These are phyloP conservation scores for Lucinisca nassula DNA, from an alignment of 2,888 invertebrate species.

Conservation along the genomic window DNA sequence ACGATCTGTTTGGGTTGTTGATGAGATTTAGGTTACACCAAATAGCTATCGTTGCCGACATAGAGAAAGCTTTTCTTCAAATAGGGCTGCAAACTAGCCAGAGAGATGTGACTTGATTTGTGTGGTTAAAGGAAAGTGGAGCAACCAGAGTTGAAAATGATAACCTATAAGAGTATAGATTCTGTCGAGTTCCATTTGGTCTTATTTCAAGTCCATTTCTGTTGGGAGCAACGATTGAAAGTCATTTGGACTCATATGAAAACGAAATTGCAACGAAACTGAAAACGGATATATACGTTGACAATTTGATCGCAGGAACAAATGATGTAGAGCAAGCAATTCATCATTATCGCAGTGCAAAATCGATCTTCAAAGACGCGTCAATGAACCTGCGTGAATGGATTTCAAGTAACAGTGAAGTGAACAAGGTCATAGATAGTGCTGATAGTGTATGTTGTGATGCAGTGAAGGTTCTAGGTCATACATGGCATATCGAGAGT, in stretches of 20 bases:
- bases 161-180: neutral
- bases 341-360: constrained; percentile 16
- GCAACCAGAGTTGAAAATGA: neutral
- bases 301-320: constrained; percentile 14
- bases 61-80: neutral
- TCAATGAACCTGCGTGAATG: constrained; percentile 44
- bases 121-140: neutral
- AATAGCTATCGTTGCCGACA: neutral
- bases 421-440: neutral
- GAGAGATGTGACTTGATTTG: neutral
- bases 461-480: constrained; percentile 5
- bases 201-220: neutral
- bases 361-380: constrained; percentile 35
- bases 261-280: neutral
- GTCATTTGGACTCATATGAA: neutral
- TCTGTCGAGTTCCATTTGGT: neutral
- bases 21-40: neutral
- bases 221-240: neutral
- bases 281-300: neutral
- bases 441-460: neutral
- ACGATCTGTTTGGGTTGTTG: constrained; percentile 27
- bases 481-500: constrained; percentile 18
- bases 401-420: constrained; percentile 29
- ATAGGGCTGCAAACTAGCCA: neutral
- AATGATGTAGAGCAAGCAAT: neutral